Evolutionary conservation across 2,888 invertebrate species (phyloP), one percentile per base, ranked within the genome.

Genomic region (Marronus borbonicus): DNA sequence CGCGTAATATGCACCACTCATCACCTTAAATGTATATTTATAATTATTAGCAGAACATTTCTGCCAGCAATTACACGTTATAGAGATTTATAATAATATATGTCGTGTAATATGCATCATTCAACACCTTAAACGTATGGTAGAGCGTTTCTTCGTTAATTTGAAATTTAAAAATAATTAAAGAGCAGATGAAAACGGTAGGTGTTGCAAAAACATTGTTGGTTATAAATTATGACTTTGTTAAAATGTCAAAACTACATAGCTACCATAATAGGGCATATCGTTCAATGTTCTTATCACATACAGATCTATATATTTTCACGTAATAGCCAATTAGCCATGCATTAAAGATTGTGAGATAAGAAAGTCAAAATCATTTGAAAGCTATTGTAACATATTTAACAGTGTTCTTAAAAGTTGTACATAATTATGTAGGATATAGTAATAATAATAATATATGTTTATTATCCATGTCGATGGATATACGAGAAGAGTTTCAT

Each of bases 11-110:
- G 10, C 17, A 8, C 50, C 28, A 72, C 17, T 72, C 44, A 72
- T 24, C 60, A 72, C 72, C 60, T 72, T 72, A 72, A 44, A 72
- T 39, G 72, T 55, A 7, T n/a, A 39, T n/a, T 70, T 55, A 55
- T 55, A 55, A 72, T 72, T 72, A 60, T 60, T 12, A 44, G 5
- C 3, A 17, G 1, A 17, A 5, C 52, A 17, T 55, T 55, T 70
- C 28, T 55, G 55, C 36, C 4, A 1, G 55, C 70, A 55, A 70
- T 70, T 70, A 55, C 55, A 31, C 14, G 70, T 36, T 52, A 70
- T 31, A 31, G 17, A 70, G 55, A 70, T 70, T 70, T 36, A 70
- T 31, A 70, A 36, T 72, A 68, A 60, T 60, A 68, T 24, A 24
- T 68, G 20, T 50, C 10, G 20, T 12, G 28, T 50, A 50, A 68